Conservation (phyloP, 1,140 invertebrate species). For the Drosophila santomea region DNA sequence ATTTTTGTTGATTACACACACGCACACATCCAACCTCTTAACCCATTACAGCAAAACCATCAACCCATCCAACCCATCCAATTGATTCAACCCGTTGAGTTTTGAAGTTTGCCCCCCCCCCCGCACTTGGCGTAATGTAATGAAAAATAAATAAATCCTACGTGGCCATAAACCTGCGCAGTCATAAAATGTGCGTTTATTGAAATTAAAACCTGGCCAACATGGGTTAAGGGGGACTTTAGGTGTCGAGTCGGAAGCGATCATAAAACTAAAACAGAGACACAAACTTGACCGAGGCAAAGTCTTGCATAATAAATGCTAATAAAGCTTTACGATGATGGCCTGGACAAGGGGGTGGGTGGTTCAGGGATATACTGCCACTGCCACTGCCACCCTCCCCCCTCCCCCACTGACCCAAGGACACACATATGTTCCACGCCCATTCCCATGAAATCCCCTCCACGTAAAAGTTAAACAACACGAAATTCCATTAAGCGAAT, state of each 20-base stretch:
- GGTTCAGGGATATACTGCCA: not conserved
- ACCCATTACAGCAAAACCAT: slow-evolving; percentile 7
- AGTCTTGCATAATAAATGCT: slow-evolving; percentile 80
- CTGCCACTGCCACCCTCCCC: too few relatives aligned
- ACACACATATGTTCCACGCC: slow-evolving; percentile 11
- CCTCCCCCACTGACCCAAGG: slow-evolving; percentile 30
- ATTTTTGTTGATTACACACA: slow-evolving; percentile 35
- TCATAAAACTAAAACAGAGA: slow-evolving; percentile 66
- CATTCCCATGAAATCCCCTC: not conserved
- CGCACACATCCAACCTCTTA: not conserved
- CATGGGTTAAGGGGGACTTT: not conserved
- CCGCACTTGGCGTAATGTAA: slow-evolving; percentile 48
- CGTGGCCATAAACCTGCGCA: slow-evolving; percentile 35
- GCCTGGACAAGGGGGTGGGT: slow-evolving; percentile 2
- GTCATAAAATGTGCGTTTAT: slow-evolving; percentile 73
- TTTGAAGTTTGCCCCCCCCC: not conserved
- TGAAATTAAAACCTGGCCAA: slow-evolving; percentile 61
- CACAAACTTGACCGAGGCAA: slow-evolving; percentile 41
- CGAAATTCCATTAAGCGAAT: slow-evolving; percentile 81
- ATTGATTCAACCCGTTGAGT: slow-evolving; percentile 28
- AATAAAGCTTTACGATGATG: slow-evolving; percentile 76
- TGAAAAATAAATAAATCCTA: slow-evolving; percentile 59
- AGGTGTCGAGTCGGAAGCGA: slow-evolving; percentile 60
- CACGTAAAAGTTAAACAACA: slow-evolving; percentile 77
- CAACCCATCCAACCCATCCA: not conserved